Percentiles rank a stretch among this genome's conserved stretches.
These are phyloP conservation scores for Pachycephala philippinensis DNA, from an alignment of 2,113 vertebrate species.

Conservation along the genomic window DNA sequence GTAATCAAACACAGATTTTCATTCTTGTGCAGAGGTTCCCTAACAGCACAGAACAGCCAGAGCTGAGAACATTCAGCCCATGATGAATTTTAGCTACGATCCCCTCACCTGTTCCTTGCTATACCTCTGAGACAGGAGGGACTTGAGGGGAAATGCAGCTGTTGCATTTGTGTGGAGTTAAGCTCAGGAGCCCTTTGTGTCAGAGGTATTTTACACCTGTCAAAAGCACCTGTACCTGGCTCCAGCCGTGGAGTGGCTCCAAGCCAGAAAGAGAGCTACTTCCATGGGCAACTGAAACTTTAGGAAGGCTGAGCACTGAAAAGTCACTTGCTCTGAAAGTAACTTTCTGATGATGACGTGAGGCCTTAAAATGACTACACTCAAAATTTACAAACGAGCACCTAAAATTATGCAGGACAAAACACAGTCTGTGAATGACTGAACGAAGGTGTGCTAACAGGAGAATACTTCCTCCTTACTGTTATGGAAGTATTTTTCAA, in stretches of 20 bases:
- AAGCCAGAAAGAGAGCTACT: neutral
- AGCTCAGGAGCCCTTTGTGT: neutral
- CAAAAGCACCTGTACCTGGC: neutral
- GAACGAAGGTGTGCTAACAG: neutral
- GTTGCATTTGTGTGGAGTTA: neutral
- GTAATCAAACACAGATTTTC: neutral
- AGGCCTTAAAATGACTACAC: neutral
- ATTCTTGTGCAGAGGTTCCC: neutral
- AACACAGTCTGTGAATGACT: neutral
- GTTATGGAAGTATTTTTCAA: neutral
- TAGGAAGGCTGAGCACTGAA: neutral
- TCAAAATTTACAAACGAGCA: neutral
- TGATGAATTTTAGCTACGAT: accelerated
- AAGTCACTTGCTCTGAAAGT: neutral
- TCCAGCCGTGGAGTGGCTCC: neutral
- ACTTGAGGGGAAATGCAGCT: neutral
- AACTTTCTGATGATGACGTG: neutral
- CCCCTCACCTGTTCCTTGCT: neutral
- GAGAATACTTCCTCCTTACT: neutral
- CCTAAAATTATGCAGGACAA: neutral
- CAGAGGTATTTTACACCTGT: neutral
- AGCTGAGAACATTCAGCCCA: neutral
- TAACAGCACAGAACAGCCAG: neutral
- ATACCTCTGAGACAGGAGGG: neutral
- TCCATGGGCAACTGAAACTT: neutral